Evolutionary conservation across 2,113 vertebrate genomes (phyloP), one percentile per base, ranked within the genome.

Genomic region (Anoura caudifer): DNA sequence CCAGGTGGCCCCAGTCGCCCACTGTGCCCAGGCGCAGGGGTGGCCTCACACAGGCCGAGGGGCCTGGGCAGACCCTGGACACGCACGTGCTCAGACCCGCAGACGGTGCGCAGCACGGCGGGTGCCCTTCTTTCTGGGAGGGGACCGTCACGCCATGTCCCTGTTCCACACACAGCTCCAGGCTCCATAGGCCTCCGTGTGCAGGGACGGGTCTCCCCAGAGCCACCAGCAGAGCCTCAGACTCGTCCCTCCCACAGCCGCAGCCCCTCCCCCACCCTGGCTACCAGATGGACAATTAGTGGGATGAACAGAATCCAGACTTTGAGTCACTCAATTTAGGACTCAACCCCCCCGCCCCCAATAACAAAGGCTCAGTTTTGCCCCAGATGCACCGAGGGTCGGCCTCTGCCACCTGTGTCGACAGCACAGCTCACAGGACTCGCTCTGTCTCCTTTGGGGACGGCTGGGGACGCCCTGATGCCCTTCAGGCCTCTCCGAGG

Each of bases 41-140:
- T 5, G 17, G 72, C 83, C 59, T 28, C 70, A 17, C 2, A 33
- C 9, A n/a, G 38, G 5, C 50, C 15, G 38, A 83, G 43, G 54
- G 87, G 3, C 22, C 52, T 36, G 11, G n/a, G 56, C 31, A 61
- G 31, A 50, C 19, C 33, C 43, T 1, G 52, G 31, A 45, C 8
- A 1, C 31, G 2, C 16, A 16, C 43, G 70, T 20, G 16, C 1
- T 33, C 31, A 9, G 0, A 22, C 31, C 8, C 41, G 36, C 0
- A 15, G 65, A 47, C 14, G 3, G 31, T 16, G 7, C 1, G 24
- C 69, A 38, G 79, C 17, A 19, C 0, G 1, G 69, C n/a, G 1
- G n/a, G 80, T 5, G 50, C 82, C 47, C 85, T 33, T 36, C 11
- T 7, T 80, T 22, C 26, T 12, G 41, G 5, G 77, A 36, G 45